These are phyloP conservation scores for Drosophila prosaltans DNA, from an alignment of 1,140 invertebrate species.

Conservation along the genomic window DNA sequence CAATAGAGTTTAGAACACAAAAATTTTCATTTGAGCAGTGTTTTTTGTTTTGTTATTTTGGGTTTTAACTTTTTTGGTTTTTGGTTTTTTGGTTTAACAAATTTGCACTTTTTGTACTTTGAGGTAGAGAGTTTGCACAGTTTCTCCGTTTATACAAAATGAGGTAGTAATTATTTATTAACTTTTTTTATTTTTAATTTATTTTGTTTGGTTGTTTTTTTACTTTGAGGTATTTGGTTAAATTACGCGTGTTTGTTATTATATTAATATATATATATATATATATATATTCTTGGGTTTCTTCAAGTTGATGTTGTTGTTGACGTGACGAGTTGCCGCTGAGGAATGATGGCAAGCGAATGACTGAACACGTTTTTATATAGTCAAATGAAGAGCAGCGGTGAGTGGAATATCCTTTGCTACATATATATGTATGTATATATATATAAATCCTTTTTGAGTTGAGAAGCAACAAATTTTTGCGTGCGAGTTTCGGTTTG, in stretches of 20 bases:
- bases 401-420: constrained; percentile 54
- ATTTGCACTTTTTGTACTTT: constrained; percentile 71
- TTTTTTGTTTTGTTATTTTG: constrained; percentile 37
- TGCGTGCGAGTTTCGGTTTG: constrained; percentile 31
- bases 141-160: constrained; percentile 71
- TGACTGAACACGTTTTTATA: constrained; percentile 62
- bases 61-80: constrained; percentile 24
- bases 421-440: constrained; percentile 28
- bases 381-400: constrained; percentile 28
- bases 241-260: constrained; percentile 36
- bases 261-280: constrained; percentile 26
- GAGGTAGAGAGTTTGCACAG: constrained; percentile 73
- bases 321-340: constrained; percentile 63
- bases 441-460: constrained; percentile 51
- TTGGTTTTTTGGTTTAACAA: constrained; percentile 28
- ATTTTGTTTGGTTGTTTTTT: constrained; percentile 15
- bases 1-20: constrained; percentile 46
- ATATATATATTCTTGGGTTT: constrained; percentile 34
- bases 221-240: constrained; percentile 61
- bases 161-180: constrained; percentile 69
- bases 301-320: constrained; percentile 47
- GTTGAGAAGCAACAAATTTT: constrained; percentile 62
- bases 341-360: constrained; percentile 57
- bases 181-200: constrained; percentile 35
- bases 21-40: constrained; percentile 59